Conservation (phyloP, 2,797 vertebrate genomes). For the Ctenopoma multispine region DNA sequence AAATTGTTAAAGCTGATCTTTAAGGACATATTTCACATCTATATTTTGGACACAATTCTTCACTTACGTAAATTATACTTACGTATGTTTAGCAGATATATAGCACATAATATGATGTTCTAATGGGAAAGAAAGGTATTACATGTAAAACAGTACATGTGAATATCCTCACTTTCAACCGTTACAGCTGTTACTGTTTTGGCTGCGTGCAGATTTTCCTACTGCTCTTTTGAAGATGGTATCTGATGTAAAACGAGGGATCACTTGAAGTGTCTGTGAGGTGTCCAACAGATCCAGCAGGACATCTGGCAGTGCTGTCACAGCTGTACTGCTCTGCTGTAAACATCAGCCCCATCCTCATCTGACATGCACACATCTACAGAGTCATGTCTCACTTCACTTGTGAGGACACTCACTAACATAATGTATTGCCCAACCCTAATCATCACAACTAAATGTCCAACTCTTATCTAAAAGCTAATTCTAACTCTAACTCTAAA, state of each 20-base stretch:
- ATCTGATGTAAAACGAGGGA: slow-evolving; percentile 7
- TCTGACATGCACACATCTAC: slow-evolving; percentile 9
- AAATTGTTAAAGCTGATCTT: background rate
- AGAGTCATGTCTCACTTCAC: background rate
- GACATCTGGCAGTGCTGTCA: slow-evolving; percentile 37
- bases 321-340: slow-evolving; percentile 60
- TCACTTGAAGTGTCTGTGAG: slow-evolving; percentile 29
- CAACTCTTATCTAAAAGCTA: no score
- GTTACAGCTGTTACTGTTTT: background rate
- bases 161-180: background rate
- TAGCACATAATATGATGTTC: background rate
- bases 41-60: background rate
- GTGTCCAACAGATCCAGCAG: slow-evolving; percentile 16
- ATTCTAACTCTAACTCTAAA: no score
- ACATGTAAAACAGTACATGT: no score
- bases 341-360: slow-evolving; percentile 43
- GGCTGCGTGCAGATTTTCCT: background rate
- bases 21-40: background rate
- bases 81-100: no score
- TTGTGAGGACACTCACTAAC: no score
- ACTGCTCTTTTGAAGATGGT: slow-evolving; percentile 4
- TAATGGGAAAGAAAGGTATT: background rate
- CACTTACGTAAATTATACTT: no score
- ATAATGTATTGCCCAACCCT: no score
- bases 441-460: no score